A percentile compares a stretch with the other conserved stretches of the same genome.
Conservation (phyloP, 2,113 vertebrate genomes). For the Noctilio leporinus region DNA sequence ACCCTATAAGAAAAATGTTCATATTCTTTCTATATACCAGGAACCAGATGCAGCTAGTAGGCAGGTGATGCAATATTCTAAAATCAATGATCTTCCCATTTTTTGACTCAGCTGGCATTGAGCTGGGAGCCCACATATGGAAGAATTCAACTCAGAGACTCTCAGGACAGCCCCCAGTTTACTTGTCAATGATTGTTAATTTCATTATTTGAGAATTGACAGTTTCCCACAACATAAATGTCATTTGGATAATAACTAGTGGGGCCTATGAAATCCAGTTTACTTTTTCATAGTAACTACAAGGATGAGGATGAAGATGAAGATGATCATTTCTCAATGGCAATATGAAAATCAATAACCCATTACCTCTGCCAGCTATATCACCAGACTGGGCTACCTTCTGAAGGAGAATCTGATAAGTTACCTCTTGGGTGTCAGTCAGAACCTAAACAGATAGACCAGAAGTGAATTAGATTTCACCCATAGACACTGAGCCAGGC, state of each 20-base stretch:
- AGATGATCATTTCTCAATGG: conserved; percentile 15
- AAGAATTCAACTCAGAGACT: not conserved
- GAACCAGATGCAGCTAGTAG: not conserved
- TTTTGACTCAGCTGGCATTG: not conserved
- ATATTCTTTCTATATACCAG: not conserved
- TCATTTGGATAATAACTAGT: conserved; percentile 16
- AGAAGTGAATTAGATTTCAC: not conserved
- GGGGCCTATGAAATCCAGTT: not conserved
- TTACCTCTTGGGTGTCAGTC: not conserved
- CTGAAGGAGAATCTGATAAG: not conserved
- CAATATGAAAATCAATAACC: conserved; percentile 67
- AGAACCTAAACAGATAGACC: not conserved
- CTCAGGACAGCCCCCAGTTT: not conserved
- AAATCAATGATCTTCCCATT: not conserved
- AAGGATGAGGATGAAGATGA: not conserved
- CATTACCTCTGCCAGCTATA: conserved; percentile 36
- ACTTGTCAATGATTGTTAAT: not conserved
- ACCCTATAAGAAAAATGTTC: not conserved
- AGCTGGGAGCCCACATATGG: not conserved
- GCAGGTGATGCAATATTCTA: not conserved
- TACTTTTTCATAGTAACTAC: not conserved
- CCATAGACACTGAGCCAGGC: not conserved
- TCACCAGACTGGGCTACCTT: not conserved
- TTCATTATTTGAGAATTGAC: conserved; percentile 26
- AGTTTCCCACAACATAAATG: conserved; percentile 16